A percentile compares a stretch with the other conserved stretches of the same genome.
Evolutionary conservation across 2,888 invertebrate genomes (phyloP).

Genomic region (Formica aserva): DNA sequence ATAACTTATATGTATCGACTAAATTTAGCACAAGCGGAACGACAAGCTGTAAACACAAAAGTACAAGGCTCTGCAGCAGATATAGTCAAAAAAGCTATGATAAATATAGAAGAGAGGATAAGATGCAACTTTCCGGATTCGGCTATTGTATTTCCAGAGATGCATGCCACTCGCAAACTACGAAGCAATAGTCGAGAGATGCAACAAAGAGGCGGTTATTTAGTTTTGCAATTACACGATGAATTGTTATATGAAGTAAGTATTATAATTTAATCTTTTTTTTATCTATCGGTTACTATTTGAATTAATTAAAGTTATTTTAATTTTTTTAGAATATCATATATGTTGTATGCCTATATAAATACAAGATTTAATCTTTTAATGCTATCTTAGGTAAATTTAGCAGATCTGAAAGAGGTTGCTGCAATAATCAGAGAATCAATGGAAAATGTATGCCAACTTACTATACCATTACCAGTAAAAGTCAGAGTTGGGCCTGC

Average conservation of each 20-base stretch:
- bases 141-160: slow-evolving; percentile 74
- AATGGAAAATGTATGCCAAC: slow-evolving; percentile 92
- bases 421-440: slow-evolving; percentile 89
- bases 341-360: neutral
- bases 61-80: slow-evolving; percentile 99
- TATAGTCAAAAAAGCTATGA: slow-evolving; percentile 96
- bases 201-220: slow-evolving; percentile 86
- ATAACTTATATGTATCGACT: neutral
- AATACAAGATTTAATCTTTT: neutral
- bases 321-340: neutral
- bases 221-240: slow-evolving; percentile 97
- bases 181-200: slow-evolving; percentile 72
- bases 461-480: slow-evolving; percentile 94
- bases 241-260: slow-evolving; percentile 96
- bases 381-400: slow-evolving; percentile 87
- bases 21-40: slow-evolving; percentile 90
- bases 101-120: slow-evolving; percentile 90
- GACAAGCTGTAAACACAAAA: slow-evolving; percentile 98
- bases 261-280: neutral
- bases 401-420: slow-evolving; percentile 87
- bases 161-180: slow-evolving; percentile 73
- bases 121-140: slow-evolving; percentile 84
- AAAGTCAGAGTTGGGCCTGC: slow-evolving; percentile 93
- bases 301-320: neutral
- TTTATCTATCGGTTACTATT: neutral